phyloP scores from a whole-genome alignment of 2,113 vertebrate species.

The Morone chrysops region DNA sequence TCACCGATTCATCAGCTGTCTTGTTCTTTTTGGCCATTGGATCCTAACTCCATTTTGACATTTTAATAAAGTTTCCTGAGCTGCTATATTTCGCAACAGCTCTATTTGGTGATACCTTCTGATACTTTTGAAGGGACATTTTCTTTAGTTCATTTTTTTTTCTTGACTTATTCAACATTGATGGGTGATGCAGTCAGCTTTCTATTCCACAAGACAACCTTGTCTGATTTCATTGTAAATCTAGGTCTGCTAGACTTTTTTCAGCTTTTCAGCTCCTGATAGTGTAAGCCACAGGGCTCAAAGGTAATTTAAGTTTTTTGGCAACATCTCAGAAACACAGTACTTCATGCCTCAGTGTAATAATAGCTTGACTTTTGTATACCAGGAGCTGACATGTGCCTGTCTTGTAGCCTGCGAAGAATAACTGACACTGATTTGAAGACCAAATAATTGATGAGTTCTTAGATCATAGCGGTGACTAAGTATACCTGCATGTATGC shows the following conservation, averaged over 20 bases:
- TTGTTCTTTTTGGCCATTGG: not conserved
- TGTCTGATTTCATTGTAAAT: slow-evolving; percentile 32
- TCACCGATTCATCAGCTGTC: not conserved
- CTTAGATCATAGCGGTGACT: not conserved
- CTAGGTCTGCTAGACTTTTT: not conserved
- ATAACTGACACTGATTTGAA: not conserved
- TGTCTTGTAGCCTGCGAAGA: not conserved
- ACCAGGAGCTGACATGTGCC: not conserved
- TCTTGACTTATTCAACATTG: not conserved
- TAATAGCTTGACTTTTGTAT: slow-evolving; percentile 12
- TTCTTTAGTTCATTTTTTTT: not conserved
- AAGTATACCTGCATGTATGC: not conserved
- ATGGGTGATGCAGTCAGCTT: not conserved
- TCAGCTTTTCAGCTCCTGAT: not conserved
- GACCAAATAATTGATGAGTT: not conserved
- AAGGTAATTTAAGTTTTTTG: slow-evolving; percentile 11
- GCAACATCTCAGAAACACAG: not conserved
- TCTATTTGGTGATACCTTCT: not conserved
- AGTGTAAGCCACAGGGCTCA: not conserved
- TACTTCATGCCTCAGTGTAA: slow-evolving; percentile 23
- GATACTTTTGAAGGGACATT: not conserved
- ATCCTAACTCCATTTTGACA: not conserved
- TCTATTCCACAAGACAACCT: slow-evolving; percentile 29
- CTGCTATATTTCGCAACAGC: not conserved
- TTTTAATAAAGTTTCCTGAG: not conserved